Conservation (phyloP, 2,113 vertebrate genomes). For the Oceanites oceanicus region DNA sequence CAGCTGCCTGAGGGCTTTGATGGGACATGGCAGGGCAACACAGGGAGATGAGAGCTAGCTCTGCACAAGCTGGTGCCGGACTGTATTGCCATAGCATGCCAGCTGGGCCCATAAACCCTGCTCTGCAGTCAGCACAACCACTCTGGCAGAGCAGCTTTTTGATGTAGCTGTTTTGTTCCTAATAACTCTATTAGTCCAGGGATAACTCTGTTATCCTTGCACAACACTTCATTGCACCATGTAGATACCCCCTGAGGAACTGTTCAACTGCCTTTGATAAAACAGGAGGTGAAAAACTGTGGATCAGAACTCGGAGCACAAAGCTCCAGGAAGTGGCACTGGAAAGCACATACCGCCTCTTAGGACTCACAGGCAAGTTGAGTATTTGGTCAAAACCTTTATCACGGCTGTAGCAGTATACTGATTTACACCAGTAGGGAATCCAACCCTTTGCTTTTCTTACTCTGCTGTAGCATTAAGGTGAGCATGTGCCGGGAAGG, state of each 20-base stretch:
- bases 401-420: background rate
- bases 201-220: conserved; percentile 15
- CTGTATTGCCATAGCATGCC: background rate
- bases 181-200: background rate
- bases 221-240: conserved; percentile 4
- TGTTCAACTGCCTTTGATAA: conserved; percentile 13
- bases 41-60: background rate
- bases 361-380: background rate
- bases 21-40: background rate
- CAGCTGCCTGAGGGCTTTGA: background rate
- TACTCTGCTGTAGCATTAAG: background rate
- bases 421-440: background rate
- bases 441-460: background rate
- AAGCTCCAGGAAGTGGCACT: background rate
- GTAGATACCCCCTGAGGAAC: background rate
- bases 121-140: background rate
- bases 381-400: background rate
- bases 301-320: background rate
- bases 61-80: background rate
- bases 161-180: background rate
- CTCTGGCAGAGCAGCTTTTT: background rate
- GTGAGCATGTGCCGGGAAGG: background rate
- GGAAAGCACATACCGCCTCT: background rate
- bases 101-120: background rate
- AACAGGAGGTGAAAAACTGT: background rate